phyloP scores from a whole-genome alignment of 2,888 invertebrate species.

The Alentia gelatinosa region DNA sequence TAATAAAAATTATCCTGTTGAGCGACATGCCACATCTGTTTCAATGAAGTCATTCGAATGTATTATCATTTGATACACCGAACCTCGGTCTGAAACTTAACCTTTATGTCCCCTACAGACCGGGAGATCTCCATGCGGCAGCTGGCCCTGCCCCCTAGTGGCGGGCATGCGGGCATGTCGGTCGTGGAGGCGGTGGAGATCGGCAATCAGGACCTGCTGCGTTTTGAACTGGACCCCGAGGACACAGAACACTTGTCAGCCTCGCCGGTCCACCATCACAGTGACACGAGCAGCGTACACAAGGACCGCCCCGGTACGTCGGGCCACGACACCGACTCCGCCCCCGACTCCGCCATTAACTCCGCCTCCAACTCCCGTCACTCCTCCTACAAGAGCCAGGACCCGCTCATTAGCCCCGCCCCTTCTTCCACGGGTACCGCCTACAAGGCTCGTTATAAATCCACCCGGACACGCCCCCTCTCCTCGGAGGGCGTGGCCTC shows the following conservation, averaged over 20 bases:
- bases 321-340: not conserved
- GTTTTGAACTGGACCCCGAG: conserved; percentile 5
- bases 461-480: conserved; percentile 21
- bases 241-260: not conserved
- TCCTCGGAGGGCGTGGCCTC: not conserved
- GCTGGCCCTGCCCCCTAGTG: conserved; percentile 37
- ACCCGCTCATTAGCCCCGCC: not conserved
- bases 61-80: not conserved
- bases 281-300: not conserved
- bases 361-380: not conserved
- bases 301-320: conserved; percentile 41
- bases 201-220: conserved; percentile 39
- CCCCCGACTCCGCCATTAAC: not conserved
- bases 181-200: conserved; percentile 37
- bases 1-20: too few species aligned
- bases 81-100: not conserved
- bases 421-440: not conserved
- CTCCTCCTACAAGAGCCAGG: not conserved
- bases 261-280: not conserved
- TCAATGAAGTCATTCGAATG: too few species aligned
- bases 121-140: conserved; percentile 16
- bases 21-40: too few species aligned
- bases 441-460: conserved; percentile 11
- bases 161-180: not conserved
- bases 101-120: not conserved